phyloP scores from a whole-genome alignment of 2,113 vertebrate species.

The Ceyx margarethae region DNA sequence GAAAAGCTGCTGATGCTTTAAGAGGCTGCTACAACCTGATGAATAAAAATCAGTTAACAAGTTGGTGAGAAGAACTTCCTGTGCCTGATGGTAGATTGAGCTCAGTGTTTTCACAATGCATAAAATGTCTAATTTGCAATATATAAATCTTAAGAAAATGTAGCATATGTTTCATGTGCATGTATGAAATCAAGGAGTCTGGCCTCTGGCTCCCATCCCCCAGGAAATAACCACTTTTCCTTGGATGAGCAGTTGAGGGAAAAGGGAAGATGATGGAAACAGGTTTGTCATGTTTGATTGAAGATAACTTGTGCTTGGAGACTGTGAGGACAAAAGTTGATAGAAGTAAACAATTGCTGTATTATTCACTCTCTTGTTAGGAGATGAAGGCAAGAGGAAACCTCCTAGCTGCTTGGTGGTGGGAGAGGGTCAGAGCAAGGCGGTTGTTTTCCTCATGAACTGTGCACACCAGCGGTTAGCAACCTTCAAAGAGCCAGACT shows the following conservation, averaged over 20 bases:
- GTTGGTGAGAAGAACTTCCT: not conserved
- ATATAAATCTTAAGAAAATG: not conserved
- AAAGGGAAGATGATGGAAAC: not conserved
- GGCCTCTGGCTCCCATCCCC: not conserved
- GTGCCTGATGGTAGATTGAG: not conserved
- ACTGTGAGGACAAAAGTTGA: not conserved
- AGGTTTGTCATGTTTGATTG: not conserved
- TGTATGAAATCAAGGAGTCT: not conserved
- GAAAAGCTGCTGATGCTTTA: not conserved
- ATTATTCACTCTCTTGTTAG: not conserved
- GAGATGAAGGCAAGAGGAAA: not conserved
- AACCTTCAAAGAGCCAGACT: not conserved
- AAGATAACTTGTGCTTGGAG: not conserved
- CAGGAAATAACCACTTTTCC: not conserved
- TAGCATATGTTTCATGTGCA: not conserved
- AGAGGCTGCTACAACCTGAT: not conserved
- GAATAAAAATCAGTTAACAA: not conserved
- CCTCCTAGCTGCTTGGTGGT: not conserved
- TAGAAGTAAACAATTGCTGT: not conserved
- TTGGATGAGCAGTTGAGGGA: not conserved
- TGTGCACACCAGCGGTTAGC: not conserved
- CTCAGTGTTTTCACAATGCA: not conserved
- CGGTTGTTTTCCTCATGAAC: not conserved
- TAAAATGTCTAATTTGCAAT: not conserved
- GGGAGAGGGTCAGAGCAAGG: not conserved